phyloP scores from a whole-genome alignment of 2,797 vertebrate genomes.

The Xiphorhynchus erythropygius region DNA sequence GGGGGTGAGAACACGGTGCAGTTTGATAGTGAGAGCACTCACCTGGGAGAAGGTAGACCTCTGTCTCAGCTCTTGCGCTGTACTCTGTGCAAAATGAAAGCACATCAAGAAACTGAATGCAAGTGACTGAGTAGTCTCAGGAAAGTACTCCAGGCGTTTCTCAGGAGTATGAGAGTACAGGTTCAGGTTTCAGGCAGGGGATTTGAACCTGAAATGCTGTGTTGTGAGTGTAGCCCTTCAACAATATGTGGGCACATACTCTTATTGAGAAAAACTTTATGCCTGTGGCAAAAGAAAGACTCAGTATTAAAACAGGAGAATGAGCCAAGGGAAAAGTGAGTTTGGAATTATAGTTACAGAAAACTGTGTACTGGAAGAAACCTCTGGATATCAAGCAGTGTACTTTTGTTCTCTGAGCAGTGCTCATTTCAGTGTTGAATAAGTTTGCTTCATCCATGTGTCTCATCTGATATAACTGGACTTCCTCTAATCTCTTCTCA shows the following conservation, averaged over 20 bases:
- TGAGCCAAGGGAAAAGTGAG: not conserved
- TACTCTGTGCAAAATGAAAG: not conserved
- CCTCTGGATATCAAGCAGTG: not conserved
- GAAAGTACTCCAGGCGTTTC: not conserved
- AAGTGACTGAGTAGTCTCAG: not conserved
- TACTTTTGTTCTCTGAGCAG: not conserved
- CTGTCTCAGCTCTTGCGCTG: accelerated
- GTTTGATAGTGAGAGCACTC: not conserved
- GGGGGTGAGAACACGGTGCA: not conserved
- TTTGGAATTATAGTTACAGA: not conserved
- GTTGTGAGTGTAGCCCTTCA: not conserved
- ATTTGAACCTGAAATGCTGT: not conserved
- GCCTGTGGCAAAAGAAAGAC: not conserved
- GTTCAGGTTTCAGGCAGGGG: not conserved
- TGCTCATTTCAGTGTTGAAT: not conserved
- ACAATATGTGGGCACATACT: not conserved
- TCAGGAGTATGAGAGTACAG: not conserved
- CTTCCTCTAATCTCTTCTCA: not conserved
- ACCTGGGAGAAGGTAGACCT: not conserved
- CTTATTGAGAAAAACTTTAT: not conserved
- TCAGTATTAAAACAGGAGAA: not conserved
- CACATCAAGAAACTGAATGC: not conserved
- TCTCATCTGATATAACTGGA: not conserved
- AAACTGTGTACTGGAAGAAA: not conserved
- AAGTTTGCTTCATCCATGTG: not conserved